Evolutionary conservation across 2,113 vertebrate genomes (phyloP).

Genomic region (Cyanoramphus novaezelandiae): DNA sequence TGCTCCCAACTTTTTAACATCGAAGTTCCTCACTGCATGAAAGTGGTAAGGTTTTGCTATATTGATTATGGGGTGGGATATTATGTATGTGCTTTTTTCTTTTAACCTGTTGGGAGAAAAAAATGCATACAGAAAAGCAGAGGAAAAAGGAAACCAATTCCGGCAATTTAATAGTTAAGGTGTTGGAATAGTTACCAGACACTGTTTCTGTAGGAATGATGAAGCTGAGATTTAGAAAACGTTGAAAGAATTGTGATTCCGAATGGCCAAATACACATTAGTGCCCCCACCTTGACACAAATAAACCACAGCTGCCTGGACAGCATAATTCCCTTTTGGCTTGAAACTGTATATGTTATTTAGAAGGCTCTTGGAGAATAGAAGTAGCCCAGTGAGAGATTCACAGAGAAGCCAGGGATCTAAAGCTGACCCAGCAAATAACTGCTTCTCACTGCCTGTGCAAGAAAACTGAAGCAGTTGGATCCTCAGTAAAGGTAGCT

Average conservation of each 20-base stretch:
- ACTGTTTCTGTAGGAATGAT: conserved; percentile 69
- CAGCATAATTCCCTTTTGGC: conserved; percentile 64
- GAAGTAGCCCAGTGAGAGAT: conserved; percentile 58
- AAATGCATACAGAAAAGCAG: background rate
- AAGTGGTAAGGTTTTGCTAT: background rate
- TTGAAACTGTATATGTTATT: conserved; percentile 62
- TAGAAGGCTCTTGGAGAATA: conserved; percentile 65
- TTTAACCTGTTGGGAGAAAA: conserved; percentile 3
- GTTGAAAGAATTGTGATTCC: conserved; percentile 69
- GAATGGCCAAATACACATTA: conserved; percentile 67
- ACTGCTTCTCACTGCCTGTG: conserved; percentile 13
- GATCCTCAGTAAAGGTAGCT: conserved; percentile 9
- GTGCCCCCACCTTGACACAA: conserved; percentile 67
- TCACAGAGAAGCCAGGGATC: conserved; percentile 59
- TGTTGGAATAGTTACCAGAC: conserved; percentile 67
- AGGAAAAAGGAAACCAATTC: background rate
- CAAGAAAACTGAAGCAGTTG: conserved; percentile 9
- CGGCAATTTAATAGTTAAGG: conserved; percentile 59
- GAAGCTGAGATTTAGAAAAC: conserved; percentile 64
- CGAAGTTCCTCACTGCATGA: background rate
- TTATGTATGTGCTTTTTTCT: background rate
- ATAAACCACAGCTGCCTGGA: conserved; percentile 71
- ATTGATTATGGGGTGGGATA: background rate
- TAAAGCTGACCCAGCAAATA: conserved; percentile 63
- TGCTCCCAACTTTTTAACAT: background rate